Percentiles rank a stretch among this genome's conserved stretches.
These are phyloP conservation scores for Ptychobarbus kaznakovi DNA, from an alignment of 2,797 vertebrate species.

Conservation along the genomic window DNA sequence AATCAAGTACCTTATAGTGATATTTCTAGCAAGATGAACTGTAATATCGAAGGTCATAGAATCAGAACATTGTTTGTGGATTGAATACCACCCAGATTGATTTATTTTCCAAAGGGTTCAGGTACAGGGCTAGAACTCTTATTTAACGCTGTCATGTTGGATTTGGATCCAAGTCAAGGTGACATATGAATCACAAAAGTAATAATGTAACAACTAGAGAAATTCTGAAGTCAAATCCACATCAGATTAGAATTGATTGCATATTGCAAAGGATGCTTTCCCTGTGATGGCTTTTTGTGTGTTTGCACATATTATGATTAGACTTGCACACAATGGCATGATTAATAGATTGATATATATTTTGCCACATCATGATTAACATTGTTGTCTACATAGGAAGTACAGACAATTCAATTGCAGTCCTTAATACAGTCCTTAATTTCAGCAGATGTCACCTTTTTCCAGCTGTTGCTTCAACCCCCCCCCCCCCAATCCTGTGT, in stretches of 20 bases:
- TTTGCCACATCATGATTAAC: slow-evolving; percentile 7
- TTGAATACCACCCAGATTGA: slow-evolving; percentile 57
- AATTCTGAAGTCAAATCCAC: background rate
- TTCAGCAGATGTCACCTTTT: too few relatives aligned
- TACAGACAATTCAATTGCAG: background rate
- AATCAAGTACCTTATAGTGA: slow-evolving; percentile 37
- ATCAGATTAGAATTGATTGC: slow-evolving; percentile 22
- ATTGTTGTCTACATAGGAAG: background rate
- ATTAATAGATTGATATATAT: slow-evolving; percentile 2
- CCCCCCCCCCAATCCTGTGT: too few relatives aligned
- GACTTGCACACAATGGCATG: background rate
- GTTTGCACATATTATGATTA: slow-evolving; percentile 2
- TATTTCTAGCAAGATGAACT: slow-evolving; percentile 54
- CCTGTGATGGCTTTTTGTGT: background rate
- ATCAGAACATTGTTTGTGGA: slow-evolving; percentile 56
- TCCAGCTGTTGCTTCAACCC: too few relatives aligned
- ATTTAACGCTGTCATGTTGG: slow-evolving; percentile 43
- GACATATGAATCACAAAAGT: background rate
- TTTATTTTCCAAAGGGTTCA: slow-evolving; percentile 42
- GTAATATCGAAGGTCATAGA: slow-evolving; percentile 48
- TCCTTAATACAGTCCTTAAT: too few relatives aligned
- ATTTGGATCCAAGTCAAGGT: background rate
- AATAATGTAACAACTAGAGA: slow-evolving; percentile 26
- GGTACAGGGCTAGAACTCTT: background rate
- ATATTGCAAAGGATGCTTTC: background rate